Conservation (phyloP, 1,140 invertebrate genomes). For the Aphelinus atriplicis region DNA sequence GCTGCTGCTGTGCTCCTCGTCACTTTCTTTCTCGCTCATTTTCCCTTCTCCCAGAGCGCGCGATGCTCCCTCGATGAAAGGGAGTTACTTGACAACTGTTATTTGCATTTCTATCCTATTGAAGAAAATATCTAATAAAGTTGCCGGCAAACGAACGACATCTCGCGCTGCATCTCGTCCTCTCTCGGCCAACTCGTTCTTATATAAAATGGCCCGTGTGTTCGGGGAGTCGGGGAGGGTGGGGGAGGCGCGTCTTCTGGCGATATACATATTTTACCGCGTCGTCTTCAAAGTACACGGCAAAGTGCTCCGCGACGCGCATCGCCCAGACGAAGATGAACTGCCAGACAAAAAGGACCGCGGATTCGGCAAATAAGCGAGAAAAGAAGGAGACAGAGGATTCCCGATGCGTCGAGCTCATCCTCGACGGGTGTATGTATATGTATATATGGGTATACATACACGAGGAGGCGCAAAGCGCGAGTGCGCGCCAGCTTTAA, state of each 20-base stretch:
- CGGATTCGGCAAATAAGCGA: constrained; percentile 7
- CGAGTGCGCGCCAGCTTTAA: constrained; percentile 1
- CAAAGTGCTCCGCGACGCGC: not conserved
- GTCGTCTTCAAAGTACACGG: constrained; percentile 3
- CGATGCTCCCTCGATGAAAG: constrained; percentile 36
- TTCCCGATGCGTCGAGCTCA: not conserved
- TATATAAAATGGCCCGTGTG: constrained; percentile 15
- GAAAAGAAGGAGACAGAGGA: not conserved
- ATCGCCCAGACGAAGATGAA: no score
- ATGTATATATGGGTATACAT: no score
- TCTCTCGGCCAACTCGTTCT: constrained; percentile 10
- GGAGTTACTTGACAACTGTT: constrained; percentile 58
- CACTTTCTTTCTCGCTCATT: constrained; percentile 36
- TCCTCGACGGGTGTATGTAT: no score
- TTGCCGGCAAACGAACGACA: constrained; percentile 45
- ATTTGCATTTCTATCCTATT: constrained; percentile 60
- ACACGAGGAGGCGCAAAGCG: no score
- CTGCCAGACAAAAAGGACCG: not conserved
- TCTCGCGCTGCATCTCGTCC: constrained; percentile 32
- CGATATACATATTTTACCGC: constrained; percentile 19
- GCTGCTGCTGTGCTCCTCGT: constrained; percentile 9
- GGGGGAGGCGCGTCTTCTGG: not conserved
- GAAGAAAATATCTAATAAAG: constrained; percentile 61
- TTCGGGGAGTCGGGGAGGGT: not conserved
- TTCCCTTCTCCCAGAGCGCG: constrained; percentile 29